Evolutionary conservation across 2,797 vertebrate species (phyloP).

Genomic region (Vultur gryphus): DNA sequence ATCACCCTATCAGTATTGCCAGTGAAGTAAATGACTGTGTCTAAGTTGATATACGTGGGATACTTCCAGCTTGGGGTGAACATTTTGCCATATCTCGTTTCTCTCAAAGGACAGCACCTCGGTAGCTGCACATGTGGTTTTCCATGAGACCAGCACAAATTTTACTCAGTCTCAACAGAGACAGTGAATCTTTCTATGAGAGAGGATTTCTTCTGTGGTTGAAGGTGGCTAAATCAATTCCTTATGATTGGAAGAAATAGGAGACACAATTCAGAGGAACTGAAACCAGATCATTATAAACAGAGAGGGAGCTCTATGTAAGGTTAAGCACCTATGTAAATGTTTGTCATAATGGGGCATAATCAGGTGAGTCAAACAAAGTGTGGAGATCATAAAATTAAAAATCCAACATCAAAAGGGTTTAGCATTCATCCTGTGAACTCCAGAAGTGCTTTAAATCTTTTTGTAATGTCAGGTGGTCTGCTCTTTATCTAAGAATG

Average conservation of each 20-base stretch:
- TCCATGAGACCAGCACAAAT: not conserved
- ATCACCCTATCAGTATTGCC: not conserved
- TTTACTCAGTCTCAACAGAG: not conserved
- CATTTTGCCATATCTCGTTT: not conserved
- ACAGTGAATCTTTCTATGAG: not conserved
- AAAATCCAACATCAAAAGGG: not conserved
- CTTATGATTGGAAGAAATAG: not conserved
- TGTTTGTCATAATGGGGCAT: not conserved
- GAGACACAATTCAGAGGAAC: not conserved
- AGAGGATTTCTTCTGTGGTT: not conserved
- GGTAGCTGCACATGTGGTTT: not conserved
- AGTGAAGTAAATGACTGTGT: not conserved
- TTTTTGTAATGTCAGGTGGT: not conserved
- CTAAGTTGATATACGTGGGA: not conserved
- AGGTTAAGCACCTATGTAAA: not conserved
- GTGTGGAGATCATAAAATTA: not conserved
- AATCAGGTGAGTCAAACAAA: not conserved
- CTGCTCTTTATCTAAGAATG: not conserved
- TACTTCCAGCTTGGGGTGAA: not conserved
- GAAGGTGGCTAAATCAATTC: not conserved
- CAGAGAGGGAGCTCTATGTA: not conserved
- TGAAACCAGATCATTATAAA: not conserved
- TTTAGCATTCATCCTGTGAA: not conserved
- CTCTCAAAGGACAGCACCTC: not conserved
- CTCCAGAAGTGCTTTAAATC: not conserved